Conservation (phyloP, 2,888 invertebrate species). For the Linnaemya tessellans region DNA sequence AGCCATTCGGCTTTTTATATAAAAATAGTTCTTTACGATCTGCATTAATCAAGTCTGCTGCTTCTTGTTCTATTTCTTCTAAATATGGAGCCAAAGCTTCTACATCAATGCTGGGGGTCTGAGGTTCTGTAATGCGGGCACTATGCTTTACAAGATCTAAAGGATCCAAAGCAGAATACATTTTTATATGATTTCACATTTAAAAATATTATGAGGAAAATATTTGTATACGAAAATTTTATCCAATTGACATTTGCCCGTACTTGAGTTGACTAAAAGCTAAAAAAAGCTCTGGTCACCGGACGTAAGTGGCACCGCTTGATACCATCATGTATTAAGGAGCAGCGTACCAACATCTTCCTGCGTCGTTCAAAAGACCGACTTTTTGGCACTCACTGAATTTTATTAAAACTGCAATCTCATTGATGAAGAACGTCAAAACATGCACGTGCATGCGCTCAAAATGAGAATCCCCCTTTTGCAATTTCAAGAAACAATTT, state of each 20-base stretch:
- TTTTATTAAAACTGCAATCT: no score
- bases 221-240: not conserved
- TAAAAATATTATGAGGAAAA: not conserved
- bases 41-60: constrained; percentile 73
- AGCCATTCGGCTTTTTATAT: constrained; percentile 74
- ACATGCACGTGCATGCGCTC: not conserved
- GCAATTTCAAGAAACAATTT: not conserved
- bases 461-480: not conserved
- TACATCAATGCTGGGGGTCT: not conserved
- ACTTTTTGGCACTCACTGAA: no score
- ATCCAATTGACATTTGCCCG: not conserved
- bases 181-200: not conserved
- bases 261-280: not conserved
- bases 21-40: constrained; percentile 75
- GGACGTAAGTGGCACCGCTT: not conserved
- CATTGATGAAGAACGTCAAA: not conserved
- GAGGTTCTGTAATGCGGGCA: not conserved
- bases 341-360: no score
- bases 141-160: constrained; percentile 57
- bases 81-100: constrained; percentile 42
- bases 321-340: not conserved
- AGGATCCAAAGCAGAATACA: constrained; percentile 54
- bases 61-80: constrained; percentile 73
- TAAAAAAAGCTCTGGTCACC: not conserved
- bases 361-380: no score